Conservation (phyloP, 2,797 vertebrate genomes). For the Sebastes iracundus region DNA sequence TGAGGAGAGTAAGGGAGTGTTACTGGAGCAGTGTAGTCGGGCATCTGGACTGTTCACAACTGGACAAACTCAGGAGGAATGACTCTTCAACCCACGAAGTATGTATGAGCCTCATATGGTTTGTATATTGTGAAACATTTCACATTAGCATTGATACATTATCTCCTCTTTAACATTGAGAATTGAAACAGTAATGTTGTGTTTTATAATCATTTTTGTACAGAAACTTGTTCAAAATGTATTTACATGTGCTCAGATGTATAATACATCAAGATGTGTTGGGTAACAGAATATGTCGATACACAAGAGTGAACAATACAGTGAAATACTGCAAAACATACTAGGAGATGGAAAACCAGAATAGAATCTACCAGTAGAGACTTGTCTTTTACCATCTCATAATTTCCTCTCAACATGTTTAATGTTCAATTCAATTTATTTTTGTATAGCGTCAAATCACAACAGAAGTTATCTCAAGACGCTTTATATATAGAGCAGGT, state of each 20-base stretch:
- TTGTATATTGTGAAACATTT: background rate
- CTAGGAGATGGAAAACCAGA: background rate
- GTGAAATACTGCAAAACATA: background rate
- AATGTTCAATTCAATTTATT: too few relatives aligned
- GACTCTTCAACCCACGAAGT: slow-evolving; percentile 68
- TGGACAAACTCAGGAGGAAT: slow-evolving; percentile 60
- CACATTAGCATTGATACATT: background rate
- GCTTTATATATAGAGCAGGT: too few relatives aligned
- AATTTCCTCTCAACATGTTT: background rate
- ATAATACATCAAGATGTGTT: background rate
- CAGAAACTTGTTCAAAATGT: background rate
- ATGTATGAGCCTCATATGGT: slow-evolving; percentile 3
- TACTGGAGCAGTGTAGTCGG: background rate
- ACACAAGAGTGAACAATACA: background rate
- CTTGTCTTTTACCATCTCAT: background rate
- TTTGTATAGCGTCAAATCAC: too few relatives aligned
- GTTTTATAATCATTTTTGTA: background rate
- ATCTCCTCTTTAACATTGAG: background rate
- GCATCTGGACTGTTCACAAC: slow-evolving; percentile 58
- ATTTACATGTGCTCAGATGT: background rate
- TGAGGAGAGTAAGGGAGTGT: slow-evolving; percentile 16
- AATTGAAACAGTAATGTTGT: background rate
- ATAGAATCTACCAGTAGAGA: background rate
- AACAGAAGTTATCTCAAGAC: too few relatives aligned
- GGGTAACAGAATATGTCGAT: background rate